These are phyloP conservation scores for Copidosoma floridanum DNA, from an alignment of 1,140 invertebrate species.

Conservation along the genomic window DNA sequence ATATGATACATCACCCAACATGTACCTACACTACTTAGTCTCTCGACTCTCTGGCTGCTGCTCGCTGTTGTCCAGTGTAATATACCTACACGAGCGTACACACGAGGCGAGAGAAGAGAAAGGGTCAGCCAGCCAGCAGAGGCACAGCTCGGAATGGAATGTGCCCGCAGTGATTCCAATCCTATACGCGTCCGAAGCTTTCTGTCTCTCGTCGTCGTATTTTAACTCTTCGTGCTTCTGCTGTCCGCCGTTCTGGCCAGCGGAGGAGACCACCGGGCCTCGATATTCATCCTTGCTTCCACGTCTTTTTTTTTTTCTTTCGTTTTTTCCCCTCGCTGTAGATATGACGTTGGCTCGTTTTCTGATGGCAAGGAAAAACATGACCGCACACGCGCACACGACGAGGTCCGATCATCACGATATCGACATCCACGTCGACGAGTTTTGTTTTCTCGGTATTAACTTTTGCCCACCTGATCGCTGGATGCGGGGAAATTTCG, in stretches of 20 bases:
- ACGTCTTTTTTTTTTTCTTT: background rate
- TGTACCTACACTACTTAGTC: too few species aligned
- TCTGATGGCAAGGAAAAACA: conserved; percentile 7
- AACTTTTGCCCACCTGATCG: too few species aligned
- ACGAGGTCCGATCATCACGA: background rate
- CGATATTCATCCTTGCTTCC: background rate
- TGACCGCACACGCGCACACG: background rate
- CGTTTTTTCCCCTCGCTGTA: background rate
- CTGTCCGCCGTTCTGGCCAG: background rate
- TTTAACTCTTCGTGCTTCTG: background rate
- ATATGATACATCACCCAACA: too few species aligned
- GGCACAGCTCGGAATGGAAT: conserved; percentile 51
- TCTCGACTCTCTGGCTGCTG: conserved; percentile 33
- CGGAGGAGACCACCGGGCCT: conserved; percentile 40
- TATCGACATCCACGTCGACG: background rate
- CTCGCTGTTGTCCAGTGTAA: too few species aligned
- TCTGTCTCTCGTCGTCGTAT: background rate
- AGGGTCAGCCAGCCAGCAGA: conserved; percentile 29
- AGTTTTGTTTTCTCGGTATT: too few species aligned
- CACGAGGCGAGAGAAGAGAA: conserved; percentile 36
- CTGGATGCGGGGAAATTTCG: too few species aligned
- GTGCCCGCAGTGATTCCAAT: conserved; percentile 52
- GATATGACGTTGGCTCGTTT: conserved; percentile 5
- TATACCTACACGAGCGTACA: conserved; percentile 35
- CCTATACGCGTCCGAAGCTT: conserved; percentile 34